These are phyloP conservation scores for Bradypodion ventrale DNA, from an alignment of 2,797 vertebrate genomes.

Conservation along the genomic window DNA sequence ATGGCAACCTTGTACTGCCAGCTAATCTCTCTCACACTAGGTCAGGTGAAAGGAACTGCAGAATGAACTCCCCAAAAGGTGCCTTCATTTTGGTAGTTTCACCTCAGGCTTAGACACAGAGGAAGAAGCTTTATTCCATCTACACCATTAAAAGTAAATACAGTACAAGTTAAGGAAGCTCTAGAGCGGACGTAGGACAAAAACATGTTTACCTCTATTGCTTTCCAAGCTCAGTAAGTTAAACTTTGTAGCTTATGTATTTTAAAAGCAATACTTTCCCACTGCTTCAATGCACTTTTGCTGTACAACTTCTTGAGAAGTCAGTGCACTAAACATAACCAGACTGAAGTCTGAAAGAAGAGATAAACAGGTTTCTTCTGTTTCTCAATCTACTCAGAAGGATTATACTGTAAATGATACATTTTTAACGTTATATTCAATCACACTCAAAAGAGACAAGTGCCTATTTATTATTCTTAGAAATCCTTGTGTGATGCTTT, in stretches of 20 bases:
- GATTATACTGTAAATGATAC: not conserved
- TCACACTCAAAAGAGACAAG: not conserved
- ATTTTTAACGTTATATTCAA: not conserved
- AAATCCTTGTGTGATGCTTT: not conserved
- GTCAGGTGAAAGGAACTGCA: too few relatives aligned
- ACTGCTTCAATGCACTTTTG: not conserved
- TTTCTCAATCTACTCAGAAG: not conserved
- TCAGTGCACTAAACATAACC: not conserved
- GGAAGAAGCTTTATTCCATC: not conserved
- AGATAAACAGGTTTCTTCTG: not conserved
- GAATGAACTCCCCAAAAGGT: too few relatives aligned
- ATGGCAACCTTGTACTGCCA: too few relatives aligned
- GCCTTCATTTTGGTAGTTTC: too few relatives aligned
- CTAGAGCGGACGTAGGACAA: not conserved
- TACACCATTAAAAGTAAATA: not conserved
- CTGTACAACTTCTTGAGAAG: not conserved
- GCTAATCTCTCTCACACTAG: too few relatives aligned
- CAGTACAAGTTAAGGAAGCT: not conserved
- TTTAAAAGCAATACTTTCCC: not conserved
- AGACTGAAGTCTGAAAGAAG: rapidly evolving
- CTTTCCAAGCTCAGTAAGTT: not conserved
- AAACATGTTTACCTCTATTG: too few relatives aligned
- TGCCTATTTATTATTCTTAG: too few relatives aligned
- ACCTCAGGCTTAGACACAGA: too few relatives aligned
- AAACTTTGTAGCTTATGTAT: not conserved